Evolutionary conservation across 1,140 invertebrate genomes (phyloP), one percentile per base, ranked within the genome.

Genomic region (Apis dorsata): DNA sequence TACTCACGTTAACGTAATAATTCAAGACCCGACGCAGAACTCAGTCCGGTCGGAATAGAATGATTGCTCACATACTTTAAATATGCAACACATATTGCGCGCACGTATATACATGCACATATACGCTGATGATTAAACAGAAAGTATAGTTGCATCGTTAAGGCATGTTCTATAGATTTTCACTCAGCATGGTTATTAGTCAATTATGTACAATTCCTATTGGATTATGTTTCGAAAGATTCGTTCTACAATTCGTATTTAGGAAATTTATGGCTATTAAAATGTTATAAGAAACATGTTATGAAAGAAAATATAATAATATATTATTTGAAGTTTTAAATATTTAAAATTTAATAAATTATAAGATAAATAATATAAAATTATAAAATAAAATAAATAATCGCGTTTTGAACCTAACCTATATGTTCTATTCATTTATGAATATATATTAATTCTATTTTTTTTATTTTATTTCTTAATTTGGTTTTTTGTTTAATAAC

Each of bases 21-120:
- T 62, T 80, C 78, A 72, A 63, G 78, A 72, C 69, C 69, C 68
- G 78, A 62, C 49, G 69, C 78, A 72, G 69, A 72, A 79, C 76
- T 79, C n/a, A 15, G 24, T 63, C 57, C 49, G 24, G 78, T n/a
- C 49, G 59, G 59, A 63, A 80, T 72, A 72, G 69, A 80, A 80
- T 62, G 78, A 80, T 80, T 62, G 78, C 69, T 80, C 78, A 53
- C 53, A 75, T 81, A 75, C 79, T 62, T 53, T 34, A 55, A 28
- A 72, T 63, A 80, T 69, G 69, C 72, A 63, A 55, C 51, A 19
- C 66, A 76, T 44, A 21, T 53, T 62, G 59, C 13, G 8, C 13
- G 11, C 4, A 21, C n/a, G 10, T 62, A 24, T 24, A 24, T 0
- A 24, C 49, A 17, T 28, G 53, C 65, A 19, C 60, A 55, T 28